Percentiles rank a stretch among this genome's conserved stretches.
These are phyloP conservation scores for Scolanthus callimorphus DNA, from an alignment of 92 coral and sea anemone species.

Conservation along the genomic window DNA sequence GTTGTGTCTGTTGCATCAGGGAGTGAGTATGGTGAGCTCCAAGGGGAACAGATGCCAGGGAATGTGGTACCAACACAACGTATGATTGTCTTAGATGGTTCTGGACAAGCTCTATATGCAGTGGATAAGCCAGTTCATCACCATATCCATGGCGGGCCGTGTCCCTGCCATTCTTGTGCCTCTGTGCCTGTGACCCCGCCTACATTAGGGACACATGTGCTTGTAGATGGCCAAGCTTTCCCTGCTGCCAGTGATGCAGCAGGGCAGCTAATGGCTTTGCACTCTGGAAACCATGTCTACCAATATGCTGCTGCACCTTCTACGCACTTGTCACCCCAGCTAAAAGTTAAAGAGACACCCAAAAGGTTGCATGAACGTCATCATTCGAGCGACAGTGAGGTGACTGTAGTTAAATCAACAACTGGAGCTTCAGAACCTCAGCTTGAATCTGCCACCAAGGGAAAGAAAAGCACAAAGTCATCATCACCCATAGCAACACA, in stretches of 20 bases:
- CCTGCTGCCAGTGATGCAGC: constrained; percentile 12
- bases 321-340: neutral
- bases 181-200: neutral
- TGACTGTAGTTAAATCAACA: constrained; percentile 6
- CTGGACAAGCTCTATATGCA: constrained; percentile 47
- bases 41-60: constrained; percentile 11
- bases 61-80: constrained; percentile 24
- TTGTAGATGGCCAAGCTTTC: constrained; percentile 3
- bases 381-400: neutral
- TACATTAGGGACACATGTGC: constrained; percentile 14
- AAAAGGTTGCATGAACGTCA: neutral
- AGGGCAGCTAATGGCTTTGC: constrained; percentile 16
- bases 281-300: constrained; percentile 22
- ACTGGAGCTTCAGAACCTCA: constrained; percentile 2
- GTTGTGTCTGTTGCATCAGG: constrained; percentile 10
- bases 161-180: constrained; percentile 22
- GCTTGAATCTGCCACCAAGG: constrained; percentile 1
- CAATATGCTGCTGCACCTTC: constrained; percentile 11
- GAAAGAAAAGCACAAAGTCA: constrained; percentile 17
- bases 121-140: constrained; percentile 23
- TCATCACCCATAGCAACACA: constrained; percentile 85
- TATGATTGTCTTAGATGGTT: constrained; percentile 49
- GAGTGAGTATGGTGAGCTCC: constrained; percentile 6
- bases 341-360: constrained; percentile 1
- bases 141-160: constrained; percentile 12